A percentile compares a stretch with the other conserved stretches of the same genome.
phyloP scores from a whole-genome alignment of 2,888 invertebrate species.

The Nudaria mundana region DNA sequence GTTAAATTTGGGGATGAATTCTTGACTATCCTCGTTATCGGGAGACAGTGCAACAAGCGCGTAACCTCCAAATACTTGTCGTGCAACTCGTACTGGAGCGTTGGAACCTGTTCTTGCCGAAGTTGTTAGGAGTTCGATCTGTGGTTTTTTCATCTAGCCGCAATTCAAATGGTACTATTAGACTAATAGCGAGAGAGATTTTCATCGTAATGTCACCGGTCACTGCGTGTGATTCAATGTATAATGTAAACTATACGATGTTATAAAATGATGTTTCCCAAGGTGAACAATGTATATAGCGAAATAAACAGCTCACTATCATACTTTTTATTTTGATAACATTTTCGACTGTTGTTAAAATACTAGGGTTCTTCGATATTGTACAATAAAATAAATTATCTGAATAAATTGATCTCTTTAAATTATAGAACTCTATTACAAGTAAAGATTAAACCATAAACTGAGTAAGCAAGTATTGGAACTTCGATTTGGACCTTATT shows the following conservation, averaged over 20 bases:
- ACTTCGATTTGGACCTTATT: too few species aligned
- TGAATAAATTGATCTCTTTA: too few species aligned
- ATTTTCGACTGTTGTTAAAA: slow-evolving; percentile 19
- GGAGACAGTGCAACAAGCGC: slow-evolving; percentile 33
- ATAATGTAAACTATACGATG: slow-evolving; percentile 56
- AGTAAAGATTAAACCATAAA: too few species aligned
- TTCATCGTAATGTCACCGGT: slow-evolving; percentile 44
- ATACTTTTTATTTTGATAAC: slow-evolving; percentile 31
- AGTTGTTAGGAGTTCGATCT: slow-evolving; percentile 31
- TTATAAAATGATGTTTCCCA: slow-evolving; percentile 50
- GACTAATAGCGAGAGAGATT: slow-evolving; percentile 28
- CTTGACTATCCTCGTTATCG: slow-evolving; percentile 29
- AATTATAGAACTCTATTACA: too few species aligned
- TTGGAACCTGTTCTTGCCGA: slow-evolving; percentile 32
- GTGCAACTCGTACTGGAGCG: slow-evolving; percentile 34
- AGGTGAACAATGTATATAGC: slow-evolving; percentile 46
- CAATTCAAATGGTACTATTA: slow-evolving; percentile 28
- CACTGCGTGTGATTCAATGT: slow-evolving; percentile 32
- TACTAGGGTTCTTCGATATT: slow-evolving; percentile 26
- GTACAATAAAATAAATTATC: too few species aligned
- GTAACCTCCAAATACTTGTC: slow-evolving; percentile 33
- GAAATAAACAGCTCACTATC: slow-evolving; percentile 38
- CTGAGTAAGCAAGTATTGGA: too few species aligned
- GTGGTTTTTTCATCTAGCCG: slow-evolving; percentile 45
- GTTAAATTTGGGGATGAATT: slow-evolving; percentile 25